These are phyloP conservation scores for Drosophila fulvimacula DNA, from an alignment of 2,888 invertebrate genomes.

Conservation along the genomic window DNA sequence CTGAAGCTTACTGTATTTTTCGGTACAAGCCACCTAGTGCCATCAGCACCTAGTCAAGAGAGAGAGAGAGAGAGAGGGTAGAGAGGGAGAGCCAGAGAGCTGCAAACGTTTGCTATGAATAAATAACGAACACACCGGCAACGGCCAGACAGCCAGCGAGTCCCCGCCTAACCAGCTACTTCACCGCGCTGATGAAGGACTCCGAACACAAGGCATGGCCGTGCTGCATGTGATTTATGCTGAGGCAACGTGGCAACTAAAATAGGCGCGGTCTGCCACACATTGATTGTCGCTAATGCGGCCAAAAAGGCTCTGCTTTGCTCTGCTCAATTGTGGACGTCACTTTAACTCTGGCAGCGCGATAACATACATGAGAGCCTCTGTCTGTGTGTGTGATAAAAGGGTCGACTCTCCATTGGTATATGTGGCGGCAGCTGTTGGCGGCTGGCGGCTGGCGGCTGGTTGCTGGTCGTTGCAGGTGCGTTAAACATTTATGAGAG, in stretches of 20 bases:
- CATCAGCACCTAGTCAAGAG: constrained; percentile 42
- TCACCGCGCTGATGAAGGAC: constrained; percentile 20
- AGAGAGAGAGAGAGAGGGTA: not conserved
- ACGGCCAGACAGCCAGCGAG: not conserved
- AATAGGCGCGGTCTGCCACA: constrained; percentile 54
- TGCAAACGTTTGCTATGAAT: constrained; percentile 65
- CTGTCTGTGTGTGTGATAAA: constrained; percentile 19
- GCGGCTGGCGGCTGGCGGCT: not conserved
- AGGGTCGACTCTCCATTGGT: constrained; percentile 32
- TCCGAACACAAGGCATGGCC: constrained; percentile 5
- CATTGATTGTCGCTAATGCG: constrained; percentile 63
- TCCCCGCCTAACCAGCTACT: not conserved
- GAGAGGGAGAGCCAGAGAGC: not conserved
- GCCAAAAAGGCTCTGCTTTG: constrained; percentile 21
- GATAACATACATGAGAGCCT: constrained; percentile 29
- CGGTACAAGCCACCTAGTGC: constrained; percentile 51
- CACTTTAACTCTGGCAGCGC: constrained; percentile 36
- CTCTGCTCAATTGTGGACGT: constrained; percentile 31
- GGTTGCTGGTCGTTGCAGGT: constrained; percentile 57
- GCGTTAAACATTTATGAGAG: constrained; percentile 78
- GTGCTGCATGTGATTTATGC: constrained; percentile 71
- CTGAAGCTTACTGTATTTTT: constrained; percentile 67
- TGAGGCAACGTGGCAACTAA: constrained; percentile 68
- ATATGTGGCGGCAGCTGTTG: constrained; percentile 30
- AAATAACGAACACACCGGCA: constrained; percentile 67